Conservation (phyloP, 2,113 vertebrate species). For the Ceyx cyanopectus region DNA sequence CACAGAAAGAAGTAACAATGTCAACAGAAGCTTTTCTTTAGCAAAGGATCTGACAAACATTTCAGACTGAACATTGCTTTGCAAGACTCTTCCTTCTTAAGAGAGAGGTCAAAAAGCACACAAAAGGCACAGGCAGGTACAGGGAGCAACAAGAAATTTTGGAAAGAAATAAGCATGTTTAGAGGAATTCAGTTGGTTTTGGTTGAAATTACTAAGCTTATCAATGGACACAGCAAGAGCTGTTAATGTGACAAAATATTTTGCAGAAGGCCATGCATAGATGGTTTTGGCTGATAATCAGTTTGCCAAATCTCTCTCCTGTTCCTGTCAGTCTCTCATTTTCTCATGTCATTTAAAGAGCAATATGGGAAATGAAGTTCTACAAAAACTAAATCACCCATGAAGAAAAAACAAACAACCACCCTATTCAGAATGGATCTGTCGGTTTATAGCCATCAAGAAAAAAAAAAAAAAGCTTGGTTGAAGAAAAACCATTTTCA, state of each 20-base stretch:
- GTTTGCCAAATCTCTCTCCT: background rate
- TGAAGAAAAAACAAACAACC: background rate
- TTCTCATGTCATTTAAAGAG: background rate
- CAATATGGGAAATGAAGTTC: background rate
- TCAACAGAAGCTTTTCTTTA: background rate
- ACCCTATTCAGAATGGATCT: background rate
- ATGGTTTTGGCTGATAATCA: background rate
- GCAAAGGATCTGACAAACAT: background rate
- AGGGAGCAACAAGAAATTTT: background rate
- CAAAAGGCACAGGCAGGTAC: background rate
- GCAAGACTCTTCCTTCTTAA: background rate
- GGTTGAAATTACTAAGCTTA: background rate
- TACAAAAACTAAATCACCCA: background rate
- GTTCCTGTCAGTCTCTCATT: fast-evolving
- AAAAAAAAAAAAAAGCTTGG: background rate
- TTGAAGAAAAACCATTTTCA: background rate
- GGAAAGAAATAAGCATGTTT: background rate
- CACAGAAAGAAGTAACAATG: background rate
- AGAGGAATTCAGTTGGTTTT: background rate
- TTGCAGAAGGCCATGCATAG: background rate
- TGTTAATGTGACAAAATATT: background rate
- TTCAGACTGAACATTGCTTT: background rate
- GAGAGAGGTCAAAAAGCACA: background rate
- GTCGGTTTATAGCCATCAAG: background rate
- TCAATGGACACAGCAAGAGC: background rate